A percentile compares a stretch with the other conserved stretches of the same genome.
Evolutionary conservation across 2,888 invertebrate genomes (phyloP).

Genomic region (Blera fallax): DNA sequence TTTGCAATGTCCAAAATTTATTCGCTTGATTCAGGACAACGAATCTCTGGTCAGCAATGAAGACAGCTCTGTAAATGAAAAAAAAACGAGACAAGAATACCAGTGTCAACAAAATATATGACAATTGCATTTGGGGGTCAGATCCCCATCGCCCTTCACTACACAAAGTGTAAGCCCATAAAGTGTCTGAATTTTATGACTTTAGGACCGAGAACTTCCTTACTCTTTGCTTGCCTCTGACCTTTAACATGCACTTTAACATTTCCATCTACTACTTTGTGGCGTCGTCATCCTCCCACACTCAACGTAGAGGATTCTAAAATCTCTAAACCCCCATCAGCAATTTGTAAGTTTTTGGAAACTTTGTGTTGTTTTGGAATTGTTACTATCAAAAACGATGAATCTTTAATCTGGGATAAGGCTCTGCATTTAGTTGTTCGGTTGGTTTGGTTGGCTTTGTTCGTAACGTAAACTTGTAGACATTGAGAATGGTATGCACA

Average conservation of each 20-base stretch:
- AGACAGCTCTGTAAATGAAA: constrained; percentile 84
- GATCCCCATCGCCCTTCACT: constrained; percentile 11
- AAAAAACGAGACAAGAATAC: constrained; percentile 13
- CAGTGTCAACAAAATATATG: constrained; percentile 60
- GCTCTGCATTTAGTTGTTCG: constrained; percentile 46
- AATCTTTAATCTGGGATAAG: constrained; percentile 65
- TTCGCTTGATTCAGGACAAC: constrained; percentile 86
- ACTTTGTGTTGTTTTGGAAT: constrained; percentile 55
- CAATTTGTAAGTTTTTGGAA: constrained; percentile 64
- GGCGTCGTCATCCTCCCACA: background rate
- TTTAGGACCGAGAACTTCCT: constrained; percentile 56
- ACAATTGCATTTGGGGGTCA: constrained; percentile 58
- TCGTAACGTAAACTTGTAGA: constrained; percentile 5
- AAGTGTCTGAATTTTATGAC: constrained; percentile 65
- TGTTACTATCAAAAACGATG: constrained; percentile 55
- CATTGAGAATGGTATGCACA: constrained; percentile 48
- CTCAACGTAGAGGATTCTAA: background rate
- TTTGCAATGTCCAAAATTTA: constrained; percentile 91
- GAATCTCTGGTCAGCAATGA: constrained; percentile 96
- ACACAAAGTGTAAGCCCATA: constrained; percentile 60
- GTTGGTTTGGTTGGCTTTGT: constrained; percentile 32
- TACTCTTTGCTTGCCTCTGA: constrained; percentile 18
- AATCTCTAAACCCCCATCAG: constrained; percentile 57
- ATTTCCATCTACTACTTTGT: constrained; percentile 37
- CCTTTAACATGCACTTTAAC: constrained; percentile 58